Evolutionary conservation across 2,888 invertebrate species (phyloP).

Genomic region (Dicycla oo): DNA sequence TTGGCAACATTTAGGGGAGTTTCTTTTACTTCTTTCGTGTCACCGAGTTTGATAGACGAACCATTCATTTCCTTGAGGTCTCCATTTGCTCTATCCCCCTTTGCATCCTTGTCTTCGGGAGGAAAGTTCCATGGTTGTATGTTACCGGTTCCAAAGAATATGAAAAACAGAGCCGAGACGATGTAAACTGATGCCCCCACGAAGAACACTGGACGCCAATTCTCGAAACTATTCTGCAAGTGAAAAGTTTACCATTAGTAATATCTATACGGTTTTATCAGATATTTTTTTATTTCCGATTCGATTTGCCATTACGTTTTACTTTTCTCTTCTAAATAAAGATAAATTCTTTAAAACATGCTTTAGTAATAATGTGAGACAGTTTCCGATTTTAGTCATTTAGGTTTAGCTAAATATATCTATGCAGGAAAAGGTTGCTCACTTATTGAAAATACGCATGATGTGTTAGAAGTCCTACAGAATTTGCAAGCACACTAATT

Average conservation of each 20-base stretch:
- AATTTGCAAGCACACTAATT: background rate
- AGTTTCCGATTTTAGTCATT: constrained; percentile 1
- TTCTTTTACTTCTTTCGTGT: constrained; percentile 79
- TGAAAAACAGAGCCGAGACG: constrained; percentile 92
- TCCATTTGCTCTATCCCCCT: constrained; percentile 71
- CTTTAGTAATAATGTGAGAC: constrained; percentile 1
- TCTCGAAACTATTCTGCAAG: constrained; percentile 92
- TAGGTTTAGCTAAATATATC: background rate
- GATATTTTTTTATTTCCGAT: constrained; percentile 16
- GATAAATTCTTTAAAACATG: constrained; percentile 29
- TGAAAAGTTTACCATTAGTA: constrained; percentile 26
- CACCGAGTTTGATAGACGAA: constrained; percentile 70
- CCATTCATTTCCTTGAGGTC: constrained; percentile 75
- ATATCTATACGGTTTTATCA: constrained; percentile 3
- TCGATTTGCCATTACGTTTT: constrained; percentile 8
- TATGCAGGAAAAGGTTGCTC: background rate
- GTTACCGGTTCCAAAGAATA: constrained; percentile 92
- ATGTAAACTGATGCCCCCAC: constrained; percentile 93
- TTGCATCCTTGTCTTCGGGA: constrained; percentile 69
- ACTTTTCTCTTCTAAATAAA: constrained; percentile 10
- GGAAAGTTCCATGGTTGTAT: constrained; percentile 93
- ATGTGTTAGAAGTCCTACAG: background rate
- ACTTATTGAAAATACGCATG: background rate
- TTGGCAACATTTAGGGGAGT: constrained; percentile 77
- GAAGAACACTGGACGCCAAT: constrained; percentile 94